Percentiles rank a stretch among this genome's conserved stretches.
These are phyloP conservation scores for Blastobasis adustella DNA, from an alignment of 2,888 invertebrate species.

Conservation along the genomic window DNA sequence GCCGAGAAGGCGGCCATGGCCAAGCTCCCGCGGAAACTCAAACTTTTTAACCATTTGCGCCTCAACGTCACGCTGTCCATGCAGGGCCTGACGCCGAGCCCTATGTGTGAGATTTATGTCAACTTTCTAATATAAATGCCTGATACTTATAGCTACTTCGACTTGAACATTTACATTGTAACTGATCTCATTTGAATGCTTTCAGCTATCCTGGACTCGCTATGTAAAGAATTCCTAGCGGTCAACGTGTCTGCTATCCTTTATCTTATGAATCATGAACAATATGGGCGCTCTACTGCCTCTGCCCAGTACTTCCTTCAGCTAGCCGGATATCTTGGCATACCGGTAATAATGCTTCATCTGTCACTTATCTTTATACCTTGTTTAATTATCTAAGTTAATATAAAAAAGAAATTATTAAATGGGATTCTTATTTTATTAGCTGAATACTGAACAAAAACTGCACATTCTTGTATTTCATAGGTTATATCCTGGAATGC, in stretches of 20 bases:
- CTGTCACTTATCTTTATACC: slow-evolving; percentile 1
- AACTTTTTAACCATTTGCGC: slow-evolving; percentile 80
- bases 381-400: background rate
- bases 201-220: slow-evolving; percentile 89
- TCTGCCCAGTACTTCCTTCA: slow-evolving; percentile 96
- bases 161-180: background rate
- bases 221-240: slow-evolving; percentile 91
- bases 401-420: background rate
- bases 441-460: too few relatives aligned
- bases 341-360: slow-evolving; percentile 79
- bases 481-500: slow-evolving; percentile 97
- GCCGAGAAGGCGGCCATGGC: slow-evolving; percentile 80
- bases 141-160: too few relatives aligned
- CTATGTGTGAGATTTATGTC: slow-evolving; percentile 76
- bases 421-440: too few relatives aligned
- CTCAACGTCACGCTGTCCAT: slow-evolving; percentile 80
- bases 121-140: too few relatives aligned
- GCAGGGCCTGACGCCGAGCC: slow-evolving; percentile 84
- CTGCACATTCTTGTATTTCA: too few relatives aligned
- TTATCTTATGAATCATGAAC: slow-evolving; percentile 96
- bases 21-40: slow-evolving; percentile 79
- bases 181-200: slow-evolving; percentile 31
- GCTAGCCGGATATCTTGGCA: slow-evolving; percentile 93
- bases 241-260: slow-evolving; percentile 93
- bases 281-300: slow-evolving; percentile 93